Percentiles rank a stretch among this genome's conserved stretches.
Evolutionary conservation across 2,888 invertebrate species (phyloP).

Genomic region (Galerucella pusilla): DNA sequence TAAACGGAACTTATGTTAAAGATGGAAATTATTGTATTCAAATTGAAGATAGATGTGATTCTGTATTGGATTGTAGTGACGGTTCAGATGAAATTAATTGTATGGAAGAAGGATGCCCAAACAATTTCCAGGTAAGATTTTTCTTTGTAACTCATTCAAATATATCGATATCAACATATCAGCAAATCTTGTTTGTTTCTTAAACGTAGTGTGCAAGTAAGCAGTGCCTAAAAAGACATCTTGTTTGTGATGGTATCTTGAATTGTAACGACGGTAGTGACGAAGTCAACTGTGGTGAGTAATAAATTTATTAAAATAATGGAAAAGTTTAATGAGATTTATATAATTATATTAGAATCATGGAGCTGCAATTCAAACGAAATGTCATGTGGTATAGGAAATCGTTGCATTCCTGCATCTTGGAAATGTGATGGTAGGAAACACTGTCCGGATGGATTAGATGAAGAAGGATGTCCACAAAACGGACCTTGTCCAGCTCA

Average conservation of each 20-base stretch:
- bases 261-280: slow-evolving; percentile 74
- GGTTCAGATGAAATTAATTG: slow-evolving; percentile 73
- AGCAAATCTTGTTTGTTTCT: background rate
- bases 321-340: background rate
- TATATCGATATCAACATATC: too few relatives aligned
- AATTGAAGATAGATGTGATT: slow-evolving; percentile 68
- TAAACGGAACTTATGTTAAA: slow-evolving; percentile 69
- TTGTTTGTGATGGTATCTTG: slow-evolving; percentile 72
- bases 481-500: slow-evolving; percentile 66
- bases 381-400: slow-evolving; percentile 65
- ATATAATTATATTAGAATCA: slow-evolving; percentile 45
- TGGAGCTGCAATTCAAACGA: slow-evolving; percentile 70
- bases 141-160: background rate
- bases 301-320: background rate
- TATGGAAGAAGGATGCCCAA: slow-evolving; percentile 68
- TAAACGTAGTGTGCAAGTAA: slow-evolving; percentile 67
- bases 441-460: slow-evolving; percentile 69
- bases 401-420: slow-evolving; percentile 69
- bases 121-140: slow-evolving; percentile 68
- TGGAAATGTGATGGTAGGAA: slow-evolving; percentile 72
- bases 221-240: slow-evolving; percentile 70
- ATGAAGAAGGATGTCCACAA: slow-evolving; percentile 68
- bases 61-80: slow-evolving; percentile 71
- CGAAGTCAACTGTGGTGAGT: slow-evolving; percentile 69
- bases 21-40: slow-evolving; percentile 71